phyloP scores from a whole-genome alignment of 2,888 invertebrate species.

The Aleiodes leptofemur region DNA sequence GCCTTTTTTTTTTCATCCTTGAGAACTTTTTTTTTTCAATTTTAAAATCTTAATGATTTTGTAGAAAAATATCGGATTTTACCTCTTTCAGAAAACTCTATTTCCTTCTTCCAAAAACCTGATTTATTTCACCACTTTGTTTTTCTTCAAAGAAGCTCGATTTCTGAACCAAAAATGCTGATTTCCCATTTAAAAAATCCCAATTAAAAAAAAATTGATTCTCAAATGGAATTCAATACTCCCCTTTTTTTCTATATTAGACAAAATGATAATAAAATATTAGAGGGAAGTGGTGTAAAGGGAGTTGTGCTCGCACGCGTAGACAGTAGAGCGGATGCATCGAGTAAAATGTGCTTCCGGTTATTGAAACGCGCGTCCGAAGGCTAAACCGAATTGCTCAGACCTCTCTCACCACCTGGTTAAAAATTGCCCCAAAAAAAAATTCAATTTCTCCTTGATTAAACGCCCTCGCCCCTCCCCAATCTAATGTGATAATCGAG shows the following conservation, averaged over 20 bases:
- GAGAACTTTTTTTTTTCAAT: too few relatives aligned
- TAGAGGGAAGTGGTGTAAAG: slow-evolving; percentile 60
- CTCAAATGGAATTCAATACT: slow-evolving; percentile 41
- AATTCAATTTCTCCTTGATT: slow-evolving; percentile 17
- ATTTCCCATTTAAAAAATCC: background rate
- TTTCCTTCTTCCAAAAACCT: background rate
- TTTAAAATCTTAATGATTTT: too few relatives aligned
- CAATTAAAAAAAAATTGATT: slow-evolving; percentile 4
- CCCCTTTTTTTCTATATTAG: slow-evolving; percentile 4
- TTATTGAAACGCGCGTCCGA: slow-evolving; percentile 68
- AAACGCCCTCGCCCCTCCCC: slow-evolving; percentile 15
- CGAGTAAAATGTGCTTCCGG: slow-evolving; percentile 72
- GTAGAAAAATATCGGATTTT: too few relatives aligned
- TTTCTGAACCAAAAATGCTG: too few relatives aligned
- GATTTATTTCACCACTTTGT: background rate
- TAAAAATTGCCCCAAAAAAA: slow-evolving; percentile 13
- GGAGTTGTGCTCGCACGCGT: slow-evolving; percentile 65
- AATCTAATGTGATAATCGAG: background rate
- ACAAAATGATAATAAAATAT: slow-evolving; percentile 40
- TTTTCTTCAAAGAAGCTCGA: too few relatives aligned
- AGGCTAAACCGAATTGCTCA: slow-evolving; percentile 53
- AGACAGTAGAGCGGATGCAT: slow-evolving; percentile 73
- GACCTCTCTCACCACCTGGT: slow-evolving; percentile 43
- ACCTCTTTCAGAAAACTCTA: too few relatives aligned
- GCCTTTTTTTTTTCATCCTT: too few relatives aligned